phyloP scores from a whole-genome alignment of 2,888 invertebrate genomes.

The Eumerus sabulonum region DNA sequence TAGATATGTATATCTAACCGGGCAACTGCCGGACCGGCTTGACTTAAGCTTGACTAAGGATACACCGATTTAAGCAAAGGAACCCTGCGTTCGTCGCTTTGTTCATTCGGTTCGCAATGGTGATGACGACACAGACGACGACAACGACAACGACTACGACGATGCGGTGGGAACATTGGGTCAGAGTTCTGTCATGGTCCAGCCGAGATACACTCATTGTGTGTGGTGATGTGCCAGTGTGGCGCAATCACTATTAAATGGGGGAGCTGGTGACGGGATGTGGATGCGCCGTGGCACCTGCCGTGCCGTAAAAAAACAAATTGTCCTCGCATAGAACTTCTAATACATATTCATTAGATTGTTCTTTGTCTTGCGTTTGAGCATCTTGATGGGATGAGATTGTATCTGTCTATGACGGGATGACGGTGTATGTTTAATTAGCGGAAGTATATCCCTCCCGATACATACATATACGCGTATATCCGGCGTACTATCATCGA shows the following conservation, averaged over 20 bases:
- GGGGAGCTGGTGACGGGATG: constrained; percentile 1
- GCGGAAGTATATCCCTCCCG: constrained; percentile 25
- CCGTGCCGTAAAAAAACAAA: constrained; percentile 21
- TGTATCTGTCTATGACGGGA: too few species aligned
- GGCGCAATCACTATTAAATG: neutral
- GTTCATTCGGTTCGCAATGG: too few species aligned
- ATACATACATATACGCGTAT: constrained; percentile 6
- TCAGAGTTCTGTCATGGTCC: constrained; percentile 52
- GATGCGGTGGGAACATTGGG: constrained; percentile 53
- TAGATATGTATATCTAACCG: too few species aligned
- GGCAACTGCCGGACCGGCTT: neutral
- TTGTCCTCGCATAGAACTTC: constrained; percentile 40
- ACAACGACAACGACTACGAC: too few species aligned
- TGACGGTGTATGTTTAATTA: constrained; percentile 6
- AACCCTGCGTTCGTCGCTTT: too few species aligned
- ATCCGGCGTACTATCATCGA: constrained; percentile 20
- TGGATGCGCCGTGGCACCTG: neutral
- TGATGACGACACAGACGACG: too few species aligned
- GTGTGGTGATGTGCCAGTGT: neutral
- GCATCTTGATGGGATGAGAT: neutral
- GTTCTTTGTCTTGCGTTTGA: constrained; percentile 12
- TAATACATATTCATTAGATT: constrained; percentile 42
- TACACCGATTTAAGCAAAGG: too few species aligned
- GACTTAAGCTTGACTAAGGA: too few species aligned
- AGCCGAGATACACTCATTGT: constrained; percentile 8